Conservation (phyloP, 1,140 invertebrate genomes). For the Antheraea pernyi region DNA sequence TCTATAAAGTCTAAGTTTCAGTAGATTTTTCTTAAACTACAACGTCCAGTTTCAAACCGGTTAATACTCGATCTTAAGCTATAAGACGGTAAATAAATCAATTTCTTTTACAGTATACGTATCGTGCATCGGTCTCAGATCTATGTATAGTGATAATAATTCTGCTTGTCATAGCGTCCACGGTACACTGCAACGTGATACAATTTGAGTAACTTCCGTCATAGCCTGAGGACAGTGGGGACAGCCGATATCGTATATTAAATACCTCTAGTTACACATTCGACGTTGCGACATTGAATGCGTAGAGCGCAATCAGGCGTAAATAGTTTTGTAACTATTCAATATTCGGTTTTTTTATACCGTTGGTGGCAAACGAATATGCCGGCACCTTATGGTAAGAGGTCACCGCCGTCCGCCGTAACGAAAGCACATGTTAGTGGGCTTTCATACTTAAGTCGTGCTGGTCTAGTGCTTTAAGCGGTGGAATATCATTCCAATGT, state of each 20-base stretch:
- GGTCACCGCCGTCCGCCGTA: too few species aligned
- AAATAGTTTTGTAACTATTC: conserved; percentile 41
- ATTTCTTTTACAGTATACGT: not conserved
- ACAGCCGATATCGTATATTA: not conserved
- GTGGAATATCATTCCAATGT: too few species aligned
- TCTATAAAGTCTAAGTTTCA: too few species aligned
- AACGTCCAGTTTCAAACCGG: not conserved
- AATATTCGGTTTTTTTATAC: not conserved
- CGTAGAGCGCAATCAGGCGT: conserved; percentile 47
- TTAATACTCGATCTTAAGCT: not conserved
- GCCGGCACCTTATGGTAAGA: too few species aligned
- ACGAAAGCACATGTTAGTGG: too few species aligned
- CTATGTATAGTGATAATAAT: not conserved
- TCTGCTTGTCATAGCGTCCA: not conserved
- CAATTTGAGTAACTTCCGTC: conserved; percentile 48
- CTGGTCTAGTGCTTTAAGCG: too few species aligned
- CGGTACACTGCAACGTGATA: conserved; percentile 13
- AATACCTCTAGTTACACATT: conserved; percentile 41
- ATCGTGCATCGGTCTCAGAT: not conserved
- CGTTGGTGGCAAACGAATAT: too few species aligned
- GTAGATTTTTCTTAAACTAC: too few species aligned
- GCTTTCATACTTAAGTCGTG: too few species aligned
- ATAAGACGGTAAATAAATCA: not conserved
- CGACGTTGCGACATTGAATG: conserved; percentile 42
- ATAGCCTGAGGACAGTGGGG: conserved; percentile 28